A percentile compares a stretch with the other conserved stretches of the same genome.
Conservation (phyloP, 2,113 vertebrate species). For the Semnornis frantzii region DNA sequence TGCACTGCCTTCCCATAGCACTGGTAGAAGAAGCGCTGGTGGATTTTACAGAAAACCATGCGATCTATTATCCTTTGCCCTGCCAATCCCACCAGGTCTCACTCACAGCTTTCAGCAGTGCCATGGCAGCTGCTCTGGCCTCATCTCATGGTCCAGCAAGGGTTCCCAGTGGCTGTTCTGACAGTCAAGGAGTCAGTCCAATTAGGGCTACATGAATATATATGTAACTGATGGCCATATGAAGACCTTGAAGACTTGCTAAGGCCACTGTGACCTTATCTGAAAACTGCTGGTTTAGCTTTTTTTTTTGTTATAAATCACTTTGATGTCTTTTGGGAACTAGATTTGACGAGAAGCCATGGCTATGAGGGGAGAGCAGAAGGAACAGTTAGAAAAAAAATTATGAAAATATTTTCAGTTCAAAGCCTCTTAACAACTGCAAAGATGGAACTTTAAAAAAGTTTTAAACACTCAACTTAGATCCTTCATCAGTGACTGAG, state of each 20-base stretch:
- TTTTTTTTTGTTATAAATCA: not conserved
- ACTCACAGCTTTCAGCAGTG: not conserved
- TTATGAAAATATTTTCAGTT: not conserved
- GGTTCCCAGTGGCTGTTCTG: not conserved
- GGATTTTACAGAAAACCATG: not conserved
- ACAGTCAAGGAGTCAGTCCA: not conserved
- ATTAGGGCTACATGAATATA: not conserved
- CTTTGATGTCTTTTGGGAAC: not conserved
- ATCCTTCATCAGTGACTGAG: not conserved
- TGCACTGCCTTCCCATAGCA: not conserved
- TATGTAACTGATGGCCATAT: not conserved
- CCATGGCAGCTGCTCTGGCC: not conserved
- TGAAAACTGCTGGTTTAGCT: not conserved
- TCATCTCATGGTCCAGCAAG: not conserved
- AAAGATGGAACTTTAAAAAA: not conserved
- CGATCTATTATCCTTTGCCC: not conserved
- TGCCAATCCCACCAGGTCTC: not conserved
- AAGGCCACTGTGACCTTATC: not conserved
- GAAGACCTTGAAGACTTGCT: not conserved
- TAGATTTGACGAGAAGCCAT: not conserved
- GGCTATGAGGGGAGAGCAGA: not conserved
- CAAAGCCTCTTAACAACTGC: not conserved
- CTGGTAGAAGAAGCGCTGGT: not conserved
- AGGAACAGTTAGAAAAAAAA: not conserved
- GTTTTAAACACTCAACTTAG: not conserved